Evolutionary conservation across 2,797 vertebrate species (phyloP).

Genomic region (Pseudocheirus occidentalis): DNA sequence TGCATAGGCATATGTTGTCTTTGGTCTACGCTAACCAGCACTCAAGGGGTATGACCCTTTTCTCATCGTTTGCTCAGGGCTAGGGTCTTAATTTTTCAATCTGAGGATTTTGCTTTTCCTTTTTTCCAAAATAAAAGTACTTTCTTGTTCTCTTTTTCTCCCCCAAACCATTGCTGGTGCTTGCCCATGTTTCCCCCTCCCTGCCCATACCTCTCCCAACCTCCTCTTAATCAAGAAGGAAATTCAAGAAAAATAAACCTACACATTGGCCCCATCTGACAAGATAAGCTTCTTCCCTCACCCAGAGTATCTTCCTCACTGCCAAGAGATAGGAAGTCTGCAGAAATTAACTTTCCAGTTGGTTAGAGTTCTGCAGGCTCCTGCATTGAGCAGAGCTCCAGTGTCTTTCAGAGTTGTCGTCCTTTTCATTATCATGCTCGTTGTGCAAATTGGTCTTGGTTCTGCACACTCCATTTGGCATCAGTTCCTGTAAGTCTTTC

Average conservation of each 20-base stretch:
- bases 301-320: background rate
- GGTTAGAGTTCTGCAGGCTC: background rate
- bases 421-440: background rate
- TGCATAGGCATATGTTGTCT: background rate
- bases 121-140: background rate
- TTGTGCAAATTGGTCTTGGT: too few relatives aligned
- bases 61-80: background rate
- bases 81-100: background rate
- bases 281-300: background rate
- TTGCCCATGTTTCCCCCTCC: background rate
- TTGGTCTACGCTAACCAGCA: background rate
- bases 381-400: too few relatives aligned
- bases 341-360: background rate
- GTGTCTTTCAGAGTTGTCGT: background rate
- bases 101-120: background rate
- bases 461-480: background rate
- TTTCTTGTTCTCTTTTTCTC: background rate
- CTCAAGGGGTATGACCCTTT: background rate
- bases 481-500: background rate
- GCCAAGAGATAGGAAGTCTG: background rate
- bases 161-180: background rate
- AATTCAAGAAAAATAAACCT: background rate
- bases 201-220: background rate
- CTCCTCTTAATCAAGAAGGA: background rate
- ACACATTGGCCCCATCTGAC: background rate